These are phyloP conservation scores for Toxotes lorentzi DNA, from an alignment of 2,797 vertebrate species.

Conservation along the genomic window DNA sequence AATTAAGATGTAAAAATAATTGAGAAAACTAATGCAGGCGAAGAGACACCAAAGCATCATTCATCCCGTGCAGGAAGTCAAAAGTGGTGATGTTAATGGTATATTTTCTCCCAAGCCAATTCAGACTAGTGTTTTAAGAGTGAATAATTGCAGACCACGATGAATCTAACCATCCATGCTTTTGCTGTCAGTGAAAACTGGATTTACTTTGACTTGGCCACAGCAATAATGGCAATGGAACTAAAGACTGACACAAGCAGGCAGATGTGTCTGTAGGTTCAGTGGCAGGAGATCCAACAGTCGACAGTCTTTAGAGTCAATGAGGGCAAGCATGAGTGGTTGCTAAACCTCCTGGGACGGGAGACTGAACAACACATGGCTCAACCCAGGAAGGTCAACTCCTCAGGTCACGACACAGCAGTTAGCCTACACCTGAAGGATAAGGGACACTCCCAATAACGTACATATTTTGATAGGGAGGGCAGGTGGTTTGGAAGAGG, in stretches of 20 bases:
- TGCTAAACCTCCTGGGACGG: too few species aligned
- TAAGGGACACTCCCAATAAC: too few species aligned
- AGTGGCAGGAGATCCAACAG: background rate
- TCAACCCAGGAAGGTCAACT: too few species aligned
- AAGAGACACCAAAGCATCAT: slow-evolving; percentile 1
- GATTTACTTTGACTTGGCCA: background rate
- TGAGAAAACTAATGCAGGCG: background rate
- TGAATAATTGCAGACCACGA: background rate
- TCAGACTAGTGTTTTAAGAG: background rate
- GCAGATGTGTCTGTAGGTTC: background rate
- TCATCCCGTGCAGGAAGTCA: background rate
- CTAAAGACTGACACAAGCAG: background rate
- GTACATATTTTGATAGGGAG: too few species aligned
- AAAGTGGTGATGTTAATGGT: background rate
- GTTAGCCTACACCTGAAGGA: too few species aligned
- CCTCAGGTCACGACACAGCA: too few species aligned
- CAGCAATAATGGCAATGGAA: background rate
- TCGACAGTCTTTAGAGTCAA: too few species aligned
- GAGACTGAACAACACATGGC: too few species aligned
- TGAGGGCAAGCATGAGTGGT: too few species aligned
- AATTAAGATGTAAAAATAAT: slow-evolving; percentile 13
- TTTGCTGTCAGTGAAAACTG: slow-evolving; percentile 8
- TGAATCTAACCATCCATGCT: background rate
- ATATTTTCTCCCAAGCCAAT: slow-evolving; percentile 1
- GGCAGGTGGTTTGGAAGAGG: too few species aligned